Evolutionary conservation across 2,113 vertebrate genomes (phyloP), one percentile per base, ranked within the genome.

Genomic region (Channa maculata): DNA sequence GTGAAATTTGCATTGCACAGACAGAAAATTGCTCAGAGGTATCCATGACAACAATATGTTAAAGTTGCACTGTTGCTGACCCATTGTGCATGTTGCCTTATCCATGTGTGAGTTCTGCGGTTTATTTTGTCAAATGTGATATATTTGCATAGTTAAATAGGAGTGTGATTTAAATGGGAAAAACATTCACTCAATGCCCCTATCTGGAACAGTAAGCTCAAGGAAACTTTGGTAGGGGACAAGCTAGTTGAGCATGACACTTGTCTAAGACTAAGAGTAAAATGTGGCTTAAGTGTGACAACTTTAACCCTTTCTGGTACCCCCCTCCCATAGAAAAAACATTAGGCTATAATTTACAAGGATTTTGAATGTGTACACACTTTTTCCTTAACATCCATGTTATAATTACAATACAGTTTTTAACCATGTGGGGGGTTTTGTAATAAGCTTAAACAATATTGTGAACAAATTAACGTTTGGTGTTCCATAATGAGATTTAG

Each of bases 61-160:
- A 10, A 33, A 58, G 38, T 7, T 24, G 69, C 38, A 70, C 24
- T 65, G 37, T 8, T 80, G 49, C 60, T 41, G 38, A 46, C 65
- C 11, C 8, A 41, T 49, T 33, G 13, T 60, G 65, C 34, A 54
- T 72, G 44, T 43, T 60, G 34, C 13, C 44, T 69, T 49, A 48
- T 65, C 64, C 36, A 46, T 14, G 7, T 66, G 53, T 64, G 53
- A 39, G 53, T 70, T 65, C 53, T 70, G 53, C 72, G 75, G 71
- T 37, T 62, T 6, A 65, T 53, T 45, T 13, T n/a, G 14, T 34
- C 33, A 39, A 12, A 43, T 44, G 15, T 65, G 1, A 64, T n/a
- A 43, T 15, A 67, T 54, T 58, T 12, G 60, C 12, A 6, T 24
- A 5, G 10, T 52, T 13, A 33, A 62, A 14, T 9, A 41, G 39